These are phyloP conservation scores for Brenthis ino DNA, from an alignment of 2,888 invertebrate genomes.

Conservation along the genomic window DNA sequence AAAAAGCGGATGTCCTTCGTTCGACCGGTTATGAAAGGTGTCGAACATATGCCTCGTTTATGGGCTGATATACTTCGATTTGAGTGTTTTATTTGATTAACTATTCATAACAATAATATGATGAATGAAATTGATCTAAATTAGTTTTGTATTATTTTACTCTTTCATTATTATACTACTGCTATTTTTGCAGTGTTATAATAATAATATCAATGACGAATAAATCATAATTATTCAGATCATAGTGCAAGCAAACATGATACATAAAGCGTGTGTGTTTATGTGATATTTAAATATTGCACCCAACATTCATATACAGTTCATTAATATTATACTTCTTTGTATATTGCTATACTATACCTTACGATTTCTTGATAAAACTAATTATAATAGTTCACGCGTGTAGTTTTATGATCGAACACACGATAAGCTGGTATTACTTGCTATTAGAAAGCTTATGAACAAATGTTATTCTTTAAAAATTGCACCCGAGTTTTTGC, in stretches of 20 bases:
- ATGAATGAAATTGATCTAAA: conserved; percentile 9
- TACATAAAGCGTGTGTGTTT: too few species aligned
- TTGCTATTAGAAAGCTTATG: conserved; percentile 5
- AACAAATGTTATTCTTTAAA: not conserved
- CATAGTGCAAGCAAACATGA: too few species aligned
- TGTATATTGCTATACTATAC: conserved; percentile 8
- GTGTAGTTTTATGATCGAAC: conserved; percentile 24
- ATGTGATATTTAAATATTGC: too few species aligned
- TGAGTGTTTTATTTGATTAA: conserved; percentile 44
- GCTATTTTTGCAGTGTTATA: not conserved
- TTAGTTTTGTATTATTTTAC: not conserved
- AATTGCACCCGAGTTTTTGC: not conserved
- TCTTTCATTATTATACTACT: not conserved
- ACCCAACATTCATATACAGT: too few species aligned
- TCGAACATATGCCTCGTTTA: conserved; percentile 76
- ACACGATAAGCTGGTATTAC: conserved; percentile 20
- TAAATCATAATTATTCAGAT: not conserved
- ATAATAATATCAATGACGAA: not conserved
- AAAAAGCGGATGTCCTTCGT: conserved; percentile 82
- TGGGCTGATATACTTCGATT: conserved; percentile 50
- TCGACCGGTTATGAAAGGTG: conserved; percentile 82
- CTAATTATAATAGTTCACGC: conserved; percentile 28
- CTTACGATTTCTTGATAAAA: conserved; percentile 28
- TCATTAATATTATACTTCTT: conserved; percentile 1
- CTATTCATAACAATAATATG: conserved; percentile 18